Percentiles rank a stretch among this genome's conserved stretches.
Conservation (phyloP, 2,888 invertebrate species). For the Rotaria macrura region DNA sequence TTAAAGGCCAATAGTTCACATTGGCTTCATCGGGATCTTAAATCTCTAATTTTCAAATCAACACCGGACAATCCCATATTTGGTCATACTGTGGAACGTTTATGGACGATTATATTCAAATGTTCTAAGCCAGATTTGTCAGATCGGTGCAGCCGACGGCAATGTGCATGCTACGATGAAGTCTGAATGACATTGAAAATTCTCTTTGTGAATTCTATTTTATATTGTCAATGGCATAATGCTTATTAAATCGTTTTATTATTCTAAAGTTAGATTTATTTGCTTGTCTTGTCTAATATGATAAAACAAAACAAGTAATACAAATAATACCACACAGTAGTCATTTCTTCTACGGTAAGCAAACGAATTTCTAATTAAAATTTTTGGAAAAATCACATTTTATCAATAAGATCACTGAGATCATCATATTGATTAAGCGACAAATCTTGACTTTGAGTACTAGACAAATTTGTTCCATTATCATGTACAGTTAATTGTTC, state of each 20-base stretch:
- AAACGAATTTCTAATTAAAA: no score
- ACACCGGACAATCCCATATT: background rate
- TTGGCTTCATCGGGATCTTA: background rate
- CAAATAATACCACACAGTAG: background rate
- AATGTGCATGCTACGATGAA: background rate
- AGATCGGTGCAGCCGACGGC: background rate
- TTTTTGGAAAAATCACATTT: background rate
- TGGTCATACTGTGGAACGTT: background rate
- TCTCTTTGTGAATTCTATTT: no score
- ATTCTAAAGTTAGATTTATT: background rate
- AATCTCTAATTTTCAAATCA: background rate
- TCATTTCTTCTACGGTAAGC: background rate
- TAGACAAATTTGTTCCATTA: background rate
- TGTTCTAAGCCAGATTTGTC: background rate
- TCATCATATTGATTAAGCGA: background rate
- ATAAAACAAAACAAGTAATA: background rate
- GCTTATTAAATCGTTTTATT: background rate
- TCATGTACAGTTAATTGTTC: background rate
- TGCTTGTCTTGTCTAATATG: background rate
- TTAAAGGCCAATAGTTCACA: background rate
- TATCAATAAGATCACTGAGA: background rate
- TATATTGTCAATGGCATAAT: no score
- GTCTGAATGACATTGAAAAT: background rate
- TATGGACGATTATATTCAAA: background rate
- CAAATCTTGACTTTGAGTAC: background rate